Evolutionary conservation across 1,140 invertebrate genomes (phyloP), one percentile per base, ranked within the genome.

Genomic region (Helicoverpa armigera): DNA sequence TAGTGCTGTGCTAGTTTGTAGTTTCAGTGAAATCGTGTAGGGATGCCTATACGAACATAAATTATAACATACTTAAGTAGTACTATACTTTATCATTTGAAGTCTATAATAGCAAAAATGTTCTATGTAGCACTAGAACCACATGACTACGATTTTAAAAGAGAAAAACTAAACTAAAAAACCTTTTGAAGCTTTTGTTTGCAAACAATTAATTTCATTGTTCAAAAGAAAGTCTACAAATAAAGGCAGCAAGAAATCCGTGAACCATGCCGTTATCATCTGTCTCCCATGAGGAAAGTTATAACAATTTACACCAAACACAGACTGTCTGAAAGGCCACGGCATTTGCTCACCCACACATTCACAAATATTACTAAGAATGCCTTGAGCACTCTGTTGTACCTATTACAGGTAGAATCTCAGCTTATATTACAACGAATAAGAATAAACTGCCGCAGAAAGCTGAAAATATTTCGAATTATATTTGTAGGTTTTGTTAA

Each of bases 341-440:
- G 83, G 72, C 83, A 86, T 86, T 84, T 84, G 80, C 81, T 54
- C 72, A 79, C 78, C 82, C 77, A 79, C 79, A 53, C 53, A 31
- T 70, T 12, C 63, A 80, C 79, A 73, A 84, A 84, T 79, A 61
- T 82, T 80, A 51, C 73, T 56, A 60, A 56, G 48, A 81, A 75
- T 63, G 58, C 76, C 70, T 78, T 60, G 50, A 76, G 16, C 60
- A 48, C 31, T 73, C 48, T 63, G 53, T 60, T 31, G n/a, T 23
- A 23, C 56, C 58, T 51, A 69, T 75, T 75, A 75, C 29, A 65
- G 18, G 35, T 69, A 29, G 31, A 69, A 78, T 67, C 61, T 77
- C 48, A 31, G 35, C n/a, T 78, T 54, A 69, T 51, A 63, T 53
- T 51, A 53, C 12, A 50, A 14, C 4, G 70, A 13, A 16, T 51